These are phyloP conservation scores for Parazoanthus swiftii DNA, from an alignment of 92 coral and sea anemone genomes.

Conservation along the genomic window DNA sequence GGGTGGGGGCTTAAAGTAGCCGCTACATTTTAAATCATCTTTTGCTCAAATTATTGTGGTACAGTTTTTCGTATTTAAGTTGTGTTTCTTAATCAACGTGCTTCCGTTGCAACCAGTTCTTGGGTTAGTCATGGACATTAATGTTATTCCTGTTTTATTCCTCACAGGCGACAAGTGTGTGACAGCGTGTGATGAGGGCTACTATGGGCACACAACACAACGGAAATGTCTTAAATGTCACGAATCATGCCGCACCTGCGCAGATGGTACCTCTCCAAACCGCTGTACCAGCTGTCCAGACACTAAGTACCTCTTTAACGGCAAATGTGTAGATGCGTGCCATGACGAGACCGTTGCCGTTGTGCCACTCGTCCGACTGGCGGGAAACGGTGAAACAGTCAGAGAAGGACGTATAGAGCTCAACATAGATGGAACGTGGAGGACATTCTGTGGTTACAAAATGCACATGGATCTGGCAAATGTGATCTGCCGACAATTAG, in stretches of 20 bases:
- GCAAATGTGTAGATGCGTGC: slow-evolving; percentile 51
- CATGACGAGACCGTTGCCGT: slow-evolving; percentile 46
- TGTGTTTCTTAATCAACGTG: too few species aligned
- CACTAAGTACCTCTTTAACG: slow-evolving; percentile 53
- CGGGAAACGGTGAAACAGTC: slow-evolving; percentile 60
- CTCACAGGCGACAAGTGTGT: slow-evolving; percentile 64
- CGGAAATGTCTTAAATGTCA: slow-evolving; percentile 69
- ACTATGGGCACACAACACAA: slow-evolving; percentile 62
- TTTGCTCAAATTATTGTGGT: too few species aligned
- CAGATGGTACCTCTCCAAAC: slow-evolving; percentile 54
- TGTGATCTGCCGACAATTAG: slow-evolving; percentile 77
- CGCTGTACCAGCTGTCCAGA: slow-evolving; percentile 74
- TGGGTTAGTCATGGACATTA: not conserved
- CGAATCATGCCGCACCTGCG: slow-evolving; percentile 77
- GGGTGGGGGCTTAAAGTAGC: too few species aligned
- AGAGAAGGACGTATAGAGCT: slow-evolving; percentile 79
- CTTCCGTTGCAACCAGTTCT: too few species aligned
- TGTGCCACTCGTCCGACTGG: slow-evolving; percentile 65
- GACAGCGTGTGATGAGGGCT: slow-evolving; percentile 75
- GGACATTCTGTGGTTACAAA: slow-evolving; percentile 66
- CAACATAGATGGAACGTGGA: slow-evolving; percentile 51
- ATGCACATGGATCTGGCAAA: slow-evolving; percentile 72
- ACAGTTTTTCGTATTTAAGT: too few species aligned
- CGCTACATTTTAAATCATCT: too few species aligned
- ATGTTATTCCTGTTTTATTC: not conserved